A percentile compares a stretch with the other conserved stretches of the same genome.
These are phyloP conservation scores for Apodemus speciosus DNA, from an alignment of 2,113 vertebrate genomes.

Conservation along the genomic window DNA sequence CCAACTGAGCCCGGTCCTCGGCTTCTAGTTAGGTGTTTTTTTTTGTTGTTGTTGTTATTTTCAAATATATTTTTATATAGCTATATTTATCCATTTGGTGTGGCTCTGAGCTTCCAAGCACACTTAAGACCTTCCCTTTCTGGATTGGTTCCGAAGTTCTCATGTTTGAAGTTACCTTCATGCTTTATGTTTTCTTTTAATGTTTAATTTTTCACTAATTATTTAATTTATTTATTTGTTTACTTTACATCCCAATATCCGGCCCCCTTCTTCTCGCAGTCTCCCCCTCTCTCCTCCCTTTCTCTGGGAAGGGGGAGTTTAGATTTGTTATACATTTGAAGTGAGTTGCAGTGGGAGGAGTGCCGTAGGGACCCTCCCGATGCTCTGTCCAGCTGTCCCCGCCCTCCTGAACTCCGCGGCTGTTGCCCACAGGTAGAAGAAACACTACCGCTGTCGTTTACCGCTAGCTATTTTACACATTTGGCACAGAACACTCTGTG, in stretches of 20 bases:
- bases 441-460: neutral
- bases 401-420: neutral
- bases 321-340: neutral
- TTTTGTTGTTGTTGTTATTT: neutral
- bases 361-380: neutral
- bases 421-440: neutral
- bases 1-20: neutral
- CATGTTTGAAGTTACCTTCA: neutral
- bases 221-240: too few species aligned
- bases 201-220: neutral
- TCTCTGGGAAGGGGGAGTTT: too few species aligned
- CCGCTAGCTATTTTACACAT: neutral
- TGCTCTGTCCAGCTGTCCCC: neutral
- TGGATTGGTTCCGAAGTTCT: constrained; percentile 44
- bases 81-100: neutral
- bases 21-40: neutral
- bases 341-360: constrained; percentile 31
- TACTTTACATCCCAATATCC: too few species aligned
- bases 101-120: neutral
- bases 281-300: too few species aligned
- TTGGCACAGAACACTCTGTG: neutral
- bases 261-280: too few species aligned
- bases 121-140: neutral
- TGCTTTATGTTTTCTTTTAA: neutral
- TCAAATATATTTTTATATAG: constrained; percentile 28